Evolutionary conservation across 2,797 vertebrate genomes (phyloP), one percentile per base, ranked within the genome.

Genomic region (Epinephelus awoara): DNA sequence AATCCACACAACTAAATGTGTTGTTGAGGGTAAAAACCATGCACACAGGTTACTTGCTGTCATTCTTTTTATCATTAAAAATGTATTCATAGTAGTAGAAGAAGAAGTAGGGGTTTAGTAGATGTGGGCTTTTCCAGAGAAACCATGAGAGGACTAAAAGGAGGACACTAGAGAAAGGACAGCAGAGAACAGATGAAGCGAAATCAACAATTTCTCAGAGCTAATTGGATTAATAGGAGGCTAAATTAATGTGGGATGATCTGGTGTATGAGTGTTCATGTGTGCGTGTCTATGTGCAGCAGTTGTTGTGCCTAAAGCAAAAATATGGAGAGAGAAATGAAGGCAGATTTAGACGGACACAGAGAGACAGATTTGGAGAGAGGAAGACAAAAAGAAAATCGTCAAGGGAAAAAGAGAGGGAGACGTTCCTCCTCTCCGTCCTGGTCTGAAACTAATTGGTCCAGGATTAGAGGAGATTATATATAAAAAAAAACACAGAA

Each of bases 401-500:
- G 77, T 68, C 65, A 77, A 82, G 74, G 64, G 58, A 65, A 78
- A 34, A 52, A 75, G 59, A 67, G 64, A 63, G 50, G 49, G 23
- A 82, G 78, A 77, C 69, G 74, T 88, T 87, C 74, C 76, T 90
- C 81, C 70, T 64, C 65, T 88, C 88, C 82, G 87, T 95, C 91
- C 93, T 88, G 87, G 91, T 90, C 91, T 93, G 91, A 95, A 95
- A 94, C 92, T 95, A 95, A 96, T 96, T 96, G 93, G 93, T 89
- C 85, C 89, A 90, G 94, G 93, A 96, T 96, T 96, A 95, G 86
- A 91, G 85, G 89, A 92, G 92, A 93, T 94, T 93, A 94, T 93
- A 88, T 76, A 67, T 72, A 64, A 51, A 75, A 81, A 80, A 75
- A 65, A 83, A 34, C 1, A 34, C 55, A 68, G 66, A 79, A 80